Evolutionary conservation across 2,797 vertebrate species (phyloP).

Genomic region (Mus caroli): DNA sequence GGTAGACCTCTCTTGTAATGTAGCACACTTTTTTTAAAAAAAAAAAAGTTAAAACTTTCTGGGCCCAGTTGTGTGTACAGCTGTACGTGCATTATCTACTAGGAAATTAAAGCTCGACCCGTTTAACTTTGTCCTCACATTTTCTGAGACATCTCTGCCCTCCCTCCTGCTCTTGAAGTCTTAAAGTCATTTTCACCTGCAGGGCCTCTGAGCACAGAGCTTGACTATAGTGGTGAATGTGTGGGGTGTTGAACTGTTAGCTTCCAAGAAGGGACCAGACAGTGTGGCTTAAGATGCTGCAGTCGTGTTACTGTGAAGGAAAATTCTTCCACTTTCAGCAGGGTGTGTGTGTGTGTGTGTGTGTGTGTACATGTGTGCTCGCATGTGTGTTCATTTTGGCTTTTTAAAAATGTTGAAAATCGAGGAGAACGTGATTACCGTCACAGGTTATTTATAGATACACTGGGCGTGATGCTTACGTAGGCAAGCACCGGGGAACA

Average conservation of each 20-base stretch:
- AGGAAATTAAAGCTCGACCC: constrained; percentile 53
- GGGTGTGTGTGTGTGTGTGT: constrained; percentile 20
- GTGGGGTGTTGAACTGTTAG: constrained; percentile 67
- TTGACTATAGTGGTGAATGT: constrained; percentile 57
- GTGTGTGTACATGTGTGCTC: neutral
- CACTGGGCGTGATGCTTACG: constrained; percentile 75
- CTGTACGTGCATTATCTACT: neutral
- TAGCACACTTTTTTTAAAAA: constrained; percentile 33
- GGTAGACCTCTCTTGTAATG: constrained; percentile 59
- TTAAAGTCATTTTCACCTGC: constrained; percentile 70
- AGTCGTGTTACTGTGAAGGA: constrained; percentile 84
- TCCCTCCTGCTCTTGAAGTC: constrained; percentile 35
- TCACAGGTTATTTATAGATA: constrained; percentile 77
- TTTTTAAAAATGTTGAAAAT: constrained; percentile 73
- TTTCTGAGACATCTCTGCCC: constrained; percentile 49
- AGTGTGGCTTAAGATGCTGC: constrained; percentile 83
- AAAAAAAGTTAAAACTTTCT: neutral
- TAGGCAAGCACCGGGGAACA: constrained; percentile 82
- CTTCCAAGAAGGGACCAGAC: constrained; percentile 83
- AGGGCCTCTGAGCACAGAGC: constrained; percentile 68
- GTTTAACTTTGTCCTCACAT: constrained; percentile 27
- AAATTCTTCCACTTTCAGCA: constrained; percentile 80
- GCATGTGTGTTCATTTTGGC: constrained; percentile 66
- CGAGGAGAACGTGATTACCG: constrained; percentile 76
- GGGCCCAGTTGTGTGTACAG: constrained; percentile 19